Base-by-base conservation (phyloP, 2,797 vertebrate species). In the Eurystomus glaucurus region DNA sequence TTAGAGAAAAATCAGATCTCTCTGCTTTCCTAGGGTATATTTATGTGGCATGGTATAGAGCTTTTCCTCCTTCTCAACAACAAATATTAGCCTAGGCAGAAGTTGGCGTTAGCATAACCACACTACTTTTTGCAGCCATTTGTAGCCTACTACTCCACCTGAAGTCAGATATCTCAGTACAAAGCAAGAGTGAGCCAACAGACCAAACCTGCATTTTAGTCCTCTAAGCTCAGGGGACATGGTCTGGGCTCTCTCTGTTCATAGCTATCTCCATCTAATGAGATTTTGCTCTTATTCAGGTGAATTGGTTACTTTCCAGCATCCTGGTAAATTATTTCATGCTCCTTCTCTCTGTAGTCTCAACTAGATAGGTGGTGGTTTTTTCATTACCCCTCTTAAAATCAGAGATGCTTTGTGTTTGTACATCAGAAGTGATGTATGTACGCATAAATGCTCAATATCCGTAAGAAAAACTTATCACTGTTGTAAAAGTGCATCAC, bases 321-420 rank as follows among this genome's bases (percentile, higher is more conserved):
- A 70, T 48, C 37, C 52, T 80, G 55, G 25, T 85, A 92, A 93
- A 94, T 95, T 50, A 79, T 70, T 82, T 57, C 31, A 28, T 26
- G 37, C 11, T 84, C 46, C 45, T 68, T 4, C 50, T 71, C 72
- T 90, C 85, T 90, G 46, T 69, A 81, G 52, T 28, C 48, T 91
- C 85, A 92, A 72, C 46, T 29, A 90, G 51, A 51, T 68, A 86
- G 51, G 35, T 90, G 88, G 90, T 8, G n/a, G 1, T 35, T 76
- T 90, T 94, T 97, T 96, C 88, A 96, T 84, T 96, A 85, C 62
- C 14, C 20, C 70, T 85, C 85, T 96, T 95, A 90, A 96, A 94
- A 92, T 79, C 51, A 87, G 65, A 43, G 69, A 62, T 96, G 70
- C 66, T 72, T 80, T 4, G 1, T 78, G 68, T 92, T 89, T 90